Percentiles rank a stretch among this genome's conserved stretches.
These are phyloP conservation scores for Pinctada fucata DNA, from an alignment of 2,888 invertebrate species.

Conservation along the genomic window DNA sequence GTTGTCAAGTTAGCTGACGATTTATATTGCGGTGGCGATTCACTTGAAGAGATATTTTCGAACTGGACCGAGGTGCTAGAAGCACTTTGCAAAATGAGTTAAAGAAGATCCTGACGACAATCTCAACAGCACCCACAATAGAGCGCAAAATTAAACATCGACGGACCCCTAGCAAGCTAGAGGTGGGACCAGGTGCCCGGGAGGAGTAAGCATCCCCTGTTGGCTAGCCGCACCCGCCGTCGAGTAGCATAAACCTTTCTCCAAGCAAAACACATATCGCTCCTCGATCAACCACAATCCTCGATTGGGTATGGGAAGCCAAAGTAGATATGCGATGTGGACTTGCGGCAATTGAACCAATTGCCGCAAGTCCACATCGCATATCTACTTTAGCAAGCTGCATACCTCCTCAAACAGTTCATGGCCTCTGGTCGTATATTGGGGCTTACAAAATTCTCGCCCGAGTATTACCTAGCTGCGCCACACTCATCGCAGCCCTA, in stretches of 20 bases:
- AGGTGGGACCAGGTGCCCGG: no score
- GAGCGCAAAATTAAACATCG: no score
- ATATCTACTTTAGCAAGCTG: background rate
- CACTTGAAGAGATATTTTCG: constrained; percentile 34
- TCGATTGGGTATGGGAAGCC: background rate
- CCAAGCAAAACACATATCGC: constrained; percentile 14
- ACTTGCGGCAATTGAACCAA: background rate
- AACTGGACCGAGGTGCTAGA: constrained; percentile 28
- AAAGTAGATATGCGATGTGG: no score
- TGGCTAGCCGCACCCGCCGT: no score
- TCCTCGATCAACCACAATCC: constrained; percentile 4
- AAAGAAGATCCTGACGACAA: no score
- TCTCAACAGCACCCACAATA: no score
- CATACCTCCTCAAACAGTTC: background rate
- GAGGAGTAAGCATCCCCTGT: no score
- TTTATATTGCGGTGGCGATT: background rate
- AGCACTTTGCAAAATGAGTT: constrained; percentile 34
- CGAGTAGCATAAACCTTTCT: constrained; percentile 3
- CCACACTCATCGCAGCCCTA: background rate
- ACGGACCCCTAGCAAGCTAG: no score
- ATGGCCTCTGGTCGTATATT: constrained; percentile 8
- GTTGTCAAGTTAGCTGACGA: background rate
- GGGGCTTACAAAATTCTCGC: background rate
- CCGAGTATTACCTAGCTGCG: background rate
- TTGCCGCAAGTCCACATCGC: constrained; percentile 3